These are phyloP conservation scores for Oxystoma pomonae DNA, from an alignment of 2,888 invertebrate genomes.

Conservation along the genomic window DNA sequence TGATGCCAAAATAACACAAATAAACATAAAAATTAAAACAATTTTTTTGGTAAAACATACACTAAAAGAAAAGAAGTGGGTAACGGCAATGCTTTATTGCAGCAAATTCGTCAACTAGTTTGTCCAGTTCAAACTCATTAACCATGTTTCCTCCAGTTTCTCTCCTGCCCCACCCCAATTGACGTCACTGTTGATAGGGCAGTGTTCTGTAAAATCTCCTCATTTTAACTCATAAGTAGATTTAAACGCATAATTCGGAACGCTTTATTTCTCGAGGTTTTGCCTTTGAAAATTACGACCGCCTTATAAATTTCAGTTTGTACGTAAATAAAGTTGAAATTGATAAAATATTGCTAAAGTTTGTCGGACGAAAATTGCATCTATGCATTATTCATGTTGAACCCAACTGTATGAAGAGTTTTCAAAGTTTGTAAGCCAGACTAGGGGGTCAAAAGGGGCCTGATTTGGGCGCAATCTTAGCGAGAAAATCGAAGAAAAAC, in stretches of 20 bases:
- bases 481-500: no score
- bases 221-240: background rate
- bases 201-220: no score
- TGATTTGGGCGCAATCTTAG: background rate
- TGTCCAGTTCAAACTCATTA: no score
- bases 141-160: no score
- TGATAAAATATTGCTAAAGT: conserved; percentile 53
- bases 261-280: conserved; percentile 22
- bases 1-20: no score
- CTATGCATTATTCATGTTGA: conserved; percentile 51
- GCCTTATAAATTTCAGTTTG: conserved; percentile 52
- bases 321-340: conserved; percentile 53
- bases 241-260: conserved; percentile 1
- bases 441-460: background rate
- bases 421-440: conserved; percentile 40
- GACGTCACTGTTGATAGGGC: no score
- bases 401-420: conserved; percentile 49
- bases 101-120: no score
- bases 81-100: no score
- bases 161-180: no score
- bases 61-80: no score
- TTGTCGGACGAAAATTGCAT: conserved; percentile 52
- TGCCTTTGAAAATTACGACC: conserved; percentile 44
- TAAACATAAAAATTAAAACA: no score
- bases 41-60: no score